phyloP scores from a whole-genome alignment of 2,888 invertebrate genomes.

The Odontothrips loti region DNA sequence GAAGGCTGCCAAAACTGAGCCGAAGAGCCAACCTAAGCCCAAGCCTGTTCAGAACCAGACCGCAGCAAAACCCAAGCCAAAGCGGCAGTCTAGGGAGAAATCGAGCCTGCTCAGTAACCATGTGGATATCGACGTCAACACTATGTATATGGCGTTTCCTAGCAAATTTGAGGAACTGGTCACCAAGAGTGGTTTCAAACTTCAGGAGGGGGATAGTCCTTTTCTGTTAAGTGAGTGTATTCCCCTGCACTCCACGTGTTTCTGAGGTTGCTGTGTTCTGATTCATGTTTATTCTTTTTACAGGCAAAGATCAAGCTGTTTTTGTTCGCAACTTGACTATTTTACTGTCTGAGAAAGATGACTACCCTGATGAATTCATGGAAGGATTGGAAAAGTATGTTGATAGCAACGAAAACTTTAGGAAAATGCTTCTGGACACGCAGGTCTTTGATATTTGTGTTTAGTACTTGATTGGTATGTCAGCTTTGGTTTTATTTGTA shows the following conservation, averaged over 20 bases:
- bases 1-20: too few relatives aligned
- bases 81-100: background rate
- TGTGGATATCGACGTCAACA: background rate
- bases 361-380: constrained; percentile 34
- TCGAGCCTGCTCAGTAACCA: background rate
- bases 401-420: constrained; percentile 43
- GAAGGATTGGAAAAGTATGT: constrained; percentile 40
- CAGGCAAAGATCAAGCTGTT: background rate
- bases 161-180: background rate
- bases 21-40: background rate
- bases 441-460: constrained; percentile 39
- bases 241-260: background rate
- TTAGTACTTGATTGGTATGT: background rate
- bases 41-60: background rate
- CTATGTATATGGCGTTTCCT: background rate
- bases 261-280: background rate
- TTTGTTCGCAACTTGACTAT: background rate
- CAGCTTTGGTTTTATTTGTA: background rate
- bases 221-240: background rate
- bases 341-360: background rate
- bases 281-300: background rate
- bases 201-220: background rate
- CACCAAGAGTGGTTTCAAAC: constrained; percentile 1
- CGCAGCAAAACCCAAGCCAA: too few relatives aligned
- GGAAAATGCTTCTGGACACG: constrained; percentile 45